Percentiles rank a stretch among this genome's conserved stretches.
Conservation (phyloP, 1,140 invertebrate genomes). For the Halyomorpha halys region DNA sequence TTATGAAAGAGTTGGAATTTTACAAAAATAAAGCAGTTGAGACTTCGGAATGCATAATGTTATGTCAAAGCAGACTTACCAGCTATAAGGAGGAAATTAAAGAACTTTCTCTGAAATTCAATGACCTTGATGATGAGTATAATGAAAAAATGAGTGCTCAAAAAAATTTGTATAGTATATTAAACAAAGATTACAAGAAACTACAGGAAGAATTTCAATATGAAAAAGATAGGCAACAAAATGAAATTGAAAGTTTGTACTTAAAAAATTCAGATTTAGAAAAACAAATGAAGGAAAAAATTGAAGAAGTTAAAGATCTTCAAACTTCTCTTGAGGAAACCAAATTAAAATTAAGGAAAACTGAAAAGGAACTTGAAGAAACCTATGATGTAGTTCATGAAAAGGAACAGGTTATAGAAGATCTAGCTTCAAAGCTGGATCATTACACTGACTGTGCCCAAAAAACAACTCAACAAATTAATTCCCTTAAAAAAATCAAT, state of each 20-base stretch:
- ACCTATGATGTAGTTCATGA: constrained; percentile 8
- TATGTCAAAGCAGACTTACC: constrained; percentile 7
- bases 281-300: constrained; percentile 5
- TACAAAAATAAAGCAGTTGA: constrained; percentile 20
- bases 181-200: constrained; percentile 16
- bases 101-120: constrained; percentile 12
- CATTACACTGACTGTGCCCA: constrained; percentile 22
- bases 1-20: constrained; percentile 22
- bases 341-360: constrained; percentile 8
- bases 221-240: constrained; percentile 10
- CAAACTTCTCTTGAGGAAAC: constrained; percentile 11
- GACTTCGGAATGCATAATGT: constrained; percentile 11
- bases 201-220: background rate
- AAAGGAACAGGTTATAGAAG: constrained; percentile 20
- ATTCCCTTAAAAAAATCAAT: constrained; percentile 10
- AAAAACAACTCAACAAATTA: constrained; percentile 19
- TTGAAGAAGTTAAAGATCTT: constrained; percentile 10
- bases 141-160: constrained; percentile 25
- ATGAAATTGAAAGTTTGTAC: constrained; percentile 7
- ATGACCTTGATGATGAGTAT: constrained; percentile 20
- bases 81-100: constrained; percentile 21
- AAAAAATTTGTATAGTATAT: constrained; percentile 18
- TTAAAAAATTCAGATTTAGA: constrained; percentile 15
- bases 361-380: constrained; percentile 10
- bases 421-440: constrained; percentile 15